These are phyloP conservation scores for Astyanax mexicanus DNA, from an alignment of 2,797 vertebrate genomes.

Conservation along the genomic window DNA sequence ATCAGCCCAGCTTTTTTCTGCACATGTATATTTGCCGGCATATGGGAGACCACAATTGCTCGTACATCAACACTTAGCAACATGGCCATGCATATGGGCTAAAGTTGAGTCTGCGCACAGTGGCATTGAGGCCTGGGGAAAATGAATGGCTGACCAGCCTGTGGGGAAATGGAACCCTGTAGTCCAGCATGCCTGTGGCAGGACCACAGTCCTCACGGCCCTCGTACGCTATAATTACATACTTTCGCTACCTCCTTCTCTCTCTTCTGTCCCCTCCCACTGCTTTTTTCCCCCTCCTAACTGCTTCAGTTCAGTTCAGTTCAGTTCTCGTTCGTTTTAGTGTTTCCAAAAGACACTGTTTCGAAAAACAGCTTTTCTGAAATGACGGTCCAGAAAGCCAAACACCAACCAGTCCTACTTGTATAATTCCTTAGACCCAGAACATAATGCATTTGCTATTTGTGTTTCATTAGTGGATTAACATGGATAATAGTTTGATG, in stretches of 20 bases:
- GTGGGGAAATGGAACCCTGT: conserved; percentile 47
- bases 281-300: background rate
- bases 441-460: too few species aligned
- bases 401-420: too few species aligned
- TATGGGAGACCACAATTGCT: background rate
- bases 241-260: conserved; percentile 8
- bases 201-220: conserved; percentile 22
- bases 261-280: background rate
- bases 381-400: too few species aligned
- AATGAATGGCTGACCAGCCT: conserved; percentile 39
- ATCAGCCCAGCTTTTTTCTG: background rate
- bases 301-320: background rate
- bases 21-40: background rate
- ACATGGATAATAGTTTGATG: too few species aligned
- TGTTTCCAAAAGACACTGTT: background rate
- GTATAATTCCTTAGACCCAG: too few species aligned
- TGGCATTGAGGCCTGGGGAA: background rate
- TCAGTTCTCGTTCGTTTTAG: background rate
- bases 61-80: background rate
- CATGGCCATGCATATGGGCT: conserved; percentile 17
- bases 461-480: too few species aligned
- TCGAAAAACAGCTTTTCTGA: background rate
- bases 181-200: conserved; percentile 1
- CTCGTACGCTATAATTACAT: conserved; percentile 38
- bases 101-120: conserved; percentile 27